Percentiles rank a stretch among this genome's conserved stretches.
These are phyloP conservation scores for Eulacestoma nigropectus DNA, from an alignment of 2,113 vertebrate species.

Conservation along the genomic window DNA sequence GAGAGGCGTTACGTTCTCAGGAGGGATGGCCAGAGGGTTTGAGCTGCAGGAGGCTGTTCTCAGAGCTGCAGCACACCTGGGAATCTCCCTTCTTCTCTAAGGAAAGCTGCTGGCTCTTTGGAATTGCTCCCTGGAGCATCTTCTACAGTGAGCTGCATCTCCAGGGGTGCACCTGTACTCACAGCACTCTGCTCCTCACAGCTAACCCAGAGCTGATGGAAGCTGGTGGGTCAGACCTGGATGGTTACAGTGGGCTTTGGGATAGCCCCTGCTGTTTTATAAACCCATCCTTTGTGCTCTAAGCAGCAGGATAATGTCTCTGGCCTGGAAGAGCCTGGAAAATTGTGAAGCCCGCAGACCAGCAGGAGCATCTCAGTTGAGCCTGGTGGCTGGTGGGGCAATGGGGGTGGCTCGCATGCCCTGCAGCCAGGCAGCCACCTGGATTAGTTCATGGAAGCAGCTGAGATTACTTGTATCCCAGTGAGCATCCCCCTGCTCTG, in stretches of 20 bases:
- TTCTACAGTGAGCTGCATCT: neutral
- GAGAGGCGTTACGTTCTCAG: fast-evolving
- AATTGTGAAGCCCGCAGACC: neutral
- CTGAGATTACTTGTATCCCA: neutral
- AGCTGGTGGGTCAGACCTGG: neutral
- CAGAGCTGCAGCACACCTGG: neutral
- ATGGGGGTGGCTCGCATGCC: neutral
- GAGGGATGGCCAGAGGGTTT: neutral
- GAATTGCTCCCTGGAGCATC: neutral
- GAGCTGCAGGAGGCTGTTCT: neutral
- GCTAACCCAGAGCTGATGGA: neutral
- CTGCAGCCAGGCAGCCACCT: fast-evolving
- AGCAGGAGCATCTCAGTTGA: neutral
- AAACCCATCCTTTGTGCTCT: neutral
- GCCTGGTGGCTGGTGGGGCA: fast-evolving
- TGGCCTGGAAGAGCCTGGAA: neutral
- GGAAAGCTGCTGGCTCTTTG: neutral
- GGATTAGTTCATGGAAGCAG: neutral
- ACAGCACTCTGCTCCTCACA: neutral
- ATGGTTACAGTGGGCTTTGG: neutral
- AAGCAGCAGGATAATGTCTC: neutral
- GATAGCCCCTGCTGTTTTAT: neutral
- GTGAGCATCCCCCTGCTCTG: neutral
- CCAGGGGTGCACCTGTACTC: neutral
- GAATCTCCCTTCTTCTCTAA: neutral